Evolutionary conservation across 2,797 vertebrate genomes (phyloP), one percentile per base, ranked within the genome.

Genomic region (Danio tinwini): DNA sequence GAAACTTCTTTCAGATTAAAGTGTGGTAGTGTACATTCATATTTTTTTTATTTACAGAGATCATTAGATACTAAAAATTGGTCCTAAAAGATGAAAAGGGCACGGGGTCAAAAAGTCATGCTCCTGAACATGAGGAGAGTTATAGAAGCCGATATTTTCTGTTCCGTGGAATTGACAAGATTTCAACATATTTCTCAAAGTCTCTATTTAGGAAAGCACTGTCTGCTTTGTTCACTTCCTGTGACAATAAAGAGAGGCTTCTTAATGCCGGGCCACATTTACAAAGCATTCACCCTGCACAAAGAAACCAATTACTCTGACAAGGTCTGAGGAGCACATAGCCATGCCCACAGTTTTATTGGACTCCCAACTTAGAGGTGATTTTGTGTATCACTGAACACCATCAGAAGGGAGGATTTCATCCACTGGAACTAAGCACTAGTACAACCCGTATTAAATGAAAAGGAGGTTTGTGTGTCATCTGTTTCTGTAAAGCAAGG

Each of bases 271-370:
- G 29, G n/a, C 55, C 63, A 64, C 39, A 75, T 70, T 62, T 82
- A 79, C 29, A 0, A 40, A 69, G 56, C 39, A 68, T 69, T 82
- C 81, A 61, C 69, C 62, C 70, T 58, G 49, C 49, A 70, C 76
- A 75, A 79, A 63, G 76, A 69, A 75, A 79, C 55, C 72, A 78
- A 78, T 74, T 78, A 74, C 73, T 80, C 42, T 68, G 59, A 80
- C 64, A 80, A 59, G 71, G 71, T 76, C 76, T 39, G 40, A 49
- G 63, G 72, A 80, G 65, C 77, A 65, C 21, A 69, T n/a, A 56
- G 61, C 44, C 39, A 58, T 79, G 53, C 52, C 58, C 50, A 62
- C 17, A 39, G 55, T 74, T 78, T 82, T 74, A 74, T 67, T 61
- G 56, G 70, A 13, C 39, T 53, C 39, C 64, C 59, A 69, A 52